Evolutionary conservation across 2,888 invertebrate genomes (phyloP), one percentile per base, ranked within the genome.

Genomic region (Serrognathus titanus): DNA sequence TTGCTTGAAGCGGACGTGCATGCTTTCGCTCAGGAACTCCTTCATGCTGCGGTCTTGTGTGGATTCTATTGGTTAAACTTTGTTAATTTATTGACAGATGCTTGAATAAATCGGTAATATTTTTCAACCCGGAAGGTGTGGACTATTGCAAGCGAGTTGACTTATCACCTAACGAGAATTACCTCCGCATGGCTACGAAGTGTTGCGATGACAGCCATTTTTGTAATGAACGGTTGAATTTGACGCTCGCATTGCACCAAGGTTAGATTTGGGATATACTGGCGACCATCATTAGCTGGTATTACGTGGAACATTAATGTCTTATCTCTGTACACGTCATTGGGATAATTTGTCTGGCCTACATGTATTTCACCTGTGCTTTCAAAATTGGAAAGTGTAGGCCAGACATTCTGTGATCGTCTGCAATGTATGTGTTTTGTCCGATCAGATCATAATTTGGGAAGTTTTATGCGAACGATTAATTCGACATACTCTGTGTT

Each of bases 181-280:
- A 31, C 24, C 24, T 31, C 24, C 4, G 24, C 24, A 31, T 31
- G 24, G 24, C 24, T 31, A 31, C 90, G 82, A 83, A 85, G 77
- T 92, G 91, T 86, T 92, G 92, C 85, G 85, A 86, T 78, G 81
- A 86, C 74, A 82, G 83, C 81, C 77, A 78, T 70, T 86, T 85
- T 85, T 90, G 90, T 85, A 90, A 90, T 82, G 82, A 79, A 73
- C 81, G 83, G 71, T 83, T 89, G 79, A 83, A 80, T 75, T 85
- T 82, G 54, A 63, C 69, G 51, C 62, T 73, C 48, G 24, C 24
- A 31, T 31, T 31, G 24, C 24, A 5, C 24, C 62, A 49, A 51
- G 51, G 49, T 46, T 52, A 55, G 54, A 51, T 45, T 53, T 53
- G 38, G 12, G 48, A 38, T 55, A 41, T 52, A 57, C 56, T 50